Evolutionary conservation across 2,797 vertebrate species (phyloP).

Genomic region (Enteromius thamalakanensis): DNA sequence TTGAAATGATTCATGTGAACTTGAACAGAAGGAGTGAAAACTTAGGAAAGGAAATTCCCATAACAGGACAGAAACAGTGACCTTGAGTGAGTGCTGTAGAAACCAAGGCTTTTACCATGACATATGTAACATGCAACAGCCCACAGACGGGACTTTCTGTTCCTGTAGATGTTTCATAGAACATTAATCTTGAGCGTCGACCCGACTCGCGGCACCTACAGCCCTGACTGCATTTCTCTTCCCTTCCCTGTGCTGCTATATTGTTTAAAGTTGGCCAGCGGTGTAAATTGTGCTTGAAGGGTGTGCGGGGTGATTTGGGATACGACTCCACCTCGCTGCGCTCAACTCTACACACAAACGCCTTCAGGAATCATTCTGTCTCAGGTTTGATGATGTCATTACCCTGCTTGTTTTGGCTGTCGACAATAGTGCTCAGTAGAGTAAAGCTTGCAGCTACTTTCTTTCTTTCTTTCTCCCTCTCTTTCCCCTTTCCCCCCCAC

Average conservation of each 20-base stretch:
- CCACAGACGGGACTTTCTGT: constrained; percentile 10
- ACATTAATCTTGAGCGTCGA: constrained; percentile 17
- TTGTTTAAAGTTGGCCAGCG: constrained; percentile 43
- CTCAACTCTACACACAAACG: constrained; percentile 56
- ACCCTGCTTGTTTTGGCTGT: constrained; percentile 77
- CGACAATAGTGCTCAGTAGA: constrained; percentile 71
- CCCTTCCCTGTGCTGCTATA: constrained; percentile 39
- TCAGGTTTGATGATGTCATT: constrained; percentile 83
- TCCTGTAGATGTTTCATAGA: constrained; percentile 26
- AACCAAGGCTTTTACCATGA: neutral
- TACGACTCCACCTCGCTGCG: constrained; percentile 45
- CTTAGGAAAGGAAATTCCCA: neutral
- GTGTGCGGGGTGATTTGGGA: constrained; percentile 53
- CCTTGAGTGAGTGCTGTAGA: constrained; percentile 5
- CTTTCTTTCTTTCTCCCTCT: constrained; percentile 61
- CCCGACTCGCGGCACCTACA: constrained; percentile 15
- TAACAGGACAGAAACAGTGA: neutral
- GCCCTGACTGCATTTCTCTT: constrained; percentile 28
- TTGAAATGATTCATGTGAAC: neutral
- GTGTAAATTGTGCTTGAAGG: constrained; percentile 54
- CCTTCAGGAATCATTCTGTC: constrained; percentile 61
- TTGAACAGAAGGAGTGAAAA: neutral
- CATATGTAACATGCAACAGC: neutral
- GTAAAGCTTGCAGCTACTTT: constrained; percentile 60
- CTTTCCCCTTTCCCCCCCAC: constrained; percentile 65